Evolutionary conservation across 2,888 invertebrate genomes (phyloP).

Genomic region (Charanyca ferruginea): DNA sequence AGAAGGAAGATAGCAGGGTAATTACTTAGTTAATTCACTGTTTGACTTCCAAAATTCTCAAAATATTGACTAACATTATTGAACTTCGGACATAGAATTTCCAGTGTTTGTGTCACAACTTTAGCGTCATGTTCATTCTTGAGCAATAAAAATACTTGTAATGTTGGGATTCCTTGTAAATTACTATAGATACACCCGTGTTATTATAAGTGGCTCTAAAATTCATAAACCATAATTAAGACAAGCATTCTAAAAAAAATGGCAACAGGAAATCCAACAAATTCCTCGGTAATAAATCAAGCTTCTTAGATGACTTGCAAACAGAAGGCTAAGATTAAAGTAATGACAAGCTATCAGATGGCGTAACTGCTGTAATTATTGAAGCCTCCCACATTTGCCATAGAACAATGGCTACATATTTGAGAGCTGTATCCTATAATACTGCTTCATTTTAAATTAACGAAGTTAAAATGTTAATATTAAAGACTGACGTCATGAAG

Average conservation of each 20-base stretch:
- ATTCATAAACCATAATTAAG: neutral
- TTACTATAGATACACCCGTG: neutral
- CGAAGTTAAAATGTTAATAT: neutral
- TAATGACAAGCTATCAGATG: constrained; percentile 40
- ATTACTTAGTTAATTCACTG: constrained; percentile 32
- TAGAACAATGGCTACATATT: constrained; percentile 33
- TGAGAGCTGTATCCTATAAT: neutral
- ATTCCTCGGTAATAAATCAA: constrained; percentile 44
- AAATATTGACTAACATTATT: constrained; percentile 40
- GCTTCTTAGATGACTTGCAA: constrained; percentile 45
- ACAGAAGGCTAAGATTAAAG: constrained; percentile 32
- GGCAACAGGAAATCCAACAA: constrained; percentile 30
- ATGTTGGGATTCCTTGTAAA: neutral
- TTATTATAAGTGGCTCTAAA: constrained; percentile 12
- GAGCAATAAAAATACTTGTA: constrained; percentile 6
- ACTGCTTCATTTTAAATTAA: neutral
- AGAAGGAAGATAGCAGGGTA: constrained; percentile 31
- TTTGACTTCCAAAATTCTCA: constrained; percentile 26
- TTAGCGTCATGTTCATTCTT: neutral
- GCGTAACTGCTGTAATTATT: constrained; percentile 31
- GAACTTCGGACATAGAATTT: constrained; percentile 10
- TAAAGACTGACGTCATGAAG: neutral
- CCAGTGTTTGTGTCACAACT: constrained; percentile 14
- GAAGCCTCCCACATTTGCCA: constrained; percentile 24
- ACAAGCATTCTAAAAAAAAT: constrained; percentile 4